Percentiles rank a stretch among this genome's conserved stretches.
phyloP scores from a whole-genome alignment of 2,113 vertebrate species.

The Mormoops blainvillei region DNA sequence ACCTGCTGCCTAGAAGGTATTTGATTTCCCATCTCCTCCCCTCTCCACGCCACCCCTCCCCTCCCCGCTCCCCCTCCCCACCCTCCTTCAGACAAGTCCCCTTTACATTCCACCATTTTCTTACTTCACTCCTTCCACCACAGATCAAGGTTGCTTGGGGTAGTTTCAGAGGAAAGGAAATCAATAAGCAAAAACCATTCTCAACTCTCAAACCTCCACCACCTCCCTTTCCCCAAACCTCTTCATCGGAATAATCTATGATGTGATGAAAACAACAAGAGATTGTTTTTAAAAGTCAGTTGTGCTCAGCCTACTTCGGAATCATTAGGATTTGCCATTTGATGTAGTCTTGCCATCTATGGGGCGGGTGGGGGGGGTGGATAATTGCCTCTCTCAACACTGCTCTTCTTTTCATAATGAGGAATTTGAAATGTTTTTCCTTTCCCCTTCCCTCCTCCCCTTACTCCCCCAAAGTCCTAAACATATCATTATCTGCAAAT shows the following conservation, averaged over 20 bases:
- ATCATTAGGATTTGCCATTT: constrained; percentile 69
- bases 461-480: constrained; percentile 53
- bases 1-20: constrained; percentile 99
- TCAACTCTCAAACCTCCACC: constrained; percentile 34
- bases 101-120: constrained; percentile 85
- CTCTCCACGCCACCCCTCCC: constrained; percentile 34
- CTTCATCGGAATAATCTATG: constrained; percentile 59
- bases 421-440: constrained; percentile 30
- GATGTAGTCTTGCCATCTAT: constrained; percentile 57
- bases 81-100: constrained; percentile 69
- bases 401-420: constrained; percentile 18
- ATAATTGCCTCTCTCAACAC: constrained; percentile 56
- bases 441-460: neutral
- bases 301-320: constrained; percentile 66
- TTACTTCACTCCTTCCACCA: constrained; percentile 75
- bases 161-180: constrained; percentile 75
- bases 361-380: constrained; percentile 66
- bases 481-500: constrained; percentile 14
- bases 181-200: constrained; percentile 72
- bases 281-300: constrained; percentile 62
- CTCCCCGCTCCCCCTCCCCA: constrained; percentile 47
- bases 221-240: constrained; percentile 26
- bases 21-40: constrained; percentile 77
- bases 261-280: constrained; percentile 60
- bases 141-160: constrained; percentile 70